phyloP scores from a whole-genome alignment of 2,797 vertebrate species.

The Anabacerthia variegaticeps region DNA sequence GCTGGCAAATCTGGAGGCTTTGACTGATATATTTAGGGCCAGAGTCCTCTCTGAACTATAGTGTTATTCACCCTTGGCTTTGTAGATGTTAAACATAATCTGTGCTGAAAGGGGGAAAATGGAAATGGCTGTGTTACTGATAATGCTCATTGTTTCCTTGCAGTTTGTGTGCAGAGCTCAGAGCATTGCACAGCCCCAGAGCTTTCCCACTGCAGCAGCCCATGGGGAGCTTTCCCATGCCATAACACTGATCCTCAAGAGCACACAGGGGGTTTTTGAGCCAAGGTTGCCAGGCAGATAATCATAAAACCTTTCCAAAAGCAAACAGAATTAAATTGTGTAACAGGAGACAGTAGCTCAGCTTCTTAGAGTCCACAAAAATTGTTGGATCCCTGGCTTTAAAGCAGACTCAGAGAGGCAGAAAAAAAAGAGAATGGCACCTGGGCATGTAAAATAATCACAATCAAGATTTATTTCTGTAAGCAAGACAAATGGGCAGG shows the following conservation, averaged over 20 bases:
- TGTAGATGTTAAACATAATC: background rate
- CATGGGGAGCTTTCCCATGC: fast-evolving
- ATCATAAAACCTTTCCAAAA: background rate
- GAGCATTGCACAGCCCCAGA: background rate
- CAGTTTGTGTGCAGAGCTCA: background rate
- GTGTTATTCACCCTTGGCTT: background rate
- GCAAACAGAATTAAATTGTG: background rate
- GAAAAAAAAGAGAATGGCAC: background rate
- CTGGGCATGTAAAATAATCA: background rate
- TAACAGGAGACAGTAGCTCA: background rate
- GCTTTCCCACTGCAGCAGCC: background rate
- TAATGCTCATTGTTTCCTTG: background rate
- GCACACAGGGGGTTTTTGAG: fast-evolving
- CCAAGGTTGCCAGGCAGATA: background rate
- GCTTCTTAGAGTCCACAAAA: background rate
- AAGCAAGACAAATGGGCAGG: background rate
- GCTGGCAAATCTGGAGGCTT: background rate
- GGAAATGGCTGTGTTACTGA: background rate
- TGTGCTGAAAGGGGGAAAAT: background rate
- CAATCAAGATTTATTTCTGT: background rate
- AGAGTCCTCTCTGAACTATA: background rate
- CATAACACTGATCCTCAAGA: background rate
- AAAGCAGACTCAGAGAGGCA: background rate
- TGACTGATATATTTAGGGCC: background rate
- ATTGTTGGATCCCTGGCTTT: background rate